Conservation (phyloP, 2,113 vertebrate genomes). For the Equus przewalskii region DNA sequence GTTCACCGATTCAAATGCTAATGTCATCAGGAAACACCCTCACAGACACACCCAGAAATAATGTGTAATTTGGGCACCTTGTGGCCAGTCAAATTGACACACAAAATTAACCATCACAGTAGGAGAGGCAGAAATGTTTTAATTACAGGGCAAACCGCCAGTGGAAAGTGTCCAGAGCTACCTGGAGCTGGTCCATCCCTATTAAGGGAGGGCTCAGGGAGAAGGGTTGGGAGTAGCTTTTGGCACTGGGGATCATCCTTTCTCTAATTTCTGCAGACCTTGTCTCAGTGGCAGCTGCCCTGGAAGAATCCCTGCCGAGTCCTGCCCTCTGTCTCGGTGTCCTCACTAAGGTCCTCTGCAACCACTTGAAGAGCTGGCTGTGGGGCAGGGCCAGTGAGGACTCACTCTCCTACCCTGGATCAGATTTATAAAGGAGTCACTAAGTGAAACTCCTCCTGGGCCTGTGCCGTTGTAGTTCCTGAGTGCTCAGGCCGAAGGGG, state of each 20-base stretch:
- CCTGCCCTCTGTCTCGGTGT: not conserved
- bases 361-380: not conserved
- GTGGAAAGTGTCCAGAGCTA: not conserved
- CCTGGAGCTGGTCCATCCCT: not conserved
- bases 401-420: not conserved
- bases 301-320: not conserved
- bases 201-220: not conserved
- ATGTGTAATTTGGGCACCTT: not conserved
- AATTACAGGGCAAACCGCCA: not conserved
- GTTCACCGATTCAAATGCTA: not conserved
- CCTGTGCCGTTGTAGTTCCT: not conserved
- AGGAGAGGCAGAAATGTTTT: not conserved
- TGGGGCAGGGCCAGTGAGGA: not conserved
- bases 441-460: not conserved
- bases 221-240: not conserved
- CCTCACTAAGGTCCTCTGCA: not conserved
- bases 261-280: not conserved
- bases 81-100: not conserved
- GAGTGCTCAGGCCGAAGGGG: not conserved
- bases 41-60: not conserved
- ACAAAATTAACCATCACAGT: not conserved
- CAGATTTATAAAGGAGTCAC: not conserved
- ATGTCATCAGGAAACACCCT: not conserved
- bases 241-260: not conserved
- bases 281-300: not conserved